Base-by-base conservation (phyloP, 2,113 vertebrate genomes). In the Pelvicachromis taeniatus region DNA sequence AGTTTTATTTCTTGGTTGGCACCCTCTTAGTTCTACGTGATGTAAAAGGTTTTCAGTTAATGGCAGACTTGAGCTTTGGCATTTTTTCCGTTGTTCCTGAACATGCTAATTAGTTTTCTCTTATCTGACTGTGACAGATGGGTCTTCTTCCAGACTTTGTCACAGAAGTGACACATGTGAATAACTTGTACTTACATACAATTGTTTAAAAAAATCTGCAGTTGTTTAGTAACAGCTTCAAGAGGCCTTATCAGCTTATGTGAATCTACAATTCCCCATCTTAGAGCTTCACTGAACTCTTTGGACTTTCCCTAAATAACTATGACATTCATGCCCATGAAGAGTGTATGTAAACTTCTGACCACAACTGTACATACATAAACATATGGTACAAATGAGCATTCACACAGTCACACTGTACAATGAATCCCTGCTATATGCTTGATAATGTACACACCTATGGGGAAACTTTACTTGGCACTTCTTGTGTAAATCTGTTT, bases 401-500 rank as follows among this genome's bases (percentile, higher is more conserved):
- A n/a, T 19, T 56, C 48, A 52, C 35, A 48, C 35, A 21, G 26
- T 29, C 9, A 84, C 38, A 38, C 85, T 21, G n/a, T 11, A 10
- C n/a, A 54, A 52, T 75, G 45, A 75, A 75, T 12, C 70, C 45
- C 17, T 33, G 70, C 45, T 38, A 21, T 63, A n/a, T 38, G 38
- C 14, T 23, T 12, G 10, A 55, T 11, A 55, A 68, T 68, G 53
- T 7, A 54, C 5, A 68, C 38, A 80, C 65, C 81, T 73, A 35
- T 58, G 50, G 77, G 85, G 58, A 83, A 84, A 84, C 65, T 81
- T 81, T 59, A 23, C 65, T 85, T 65, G 19, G 70, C 48, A 53
- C 65, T 55, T 26, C 87, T 80, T 45, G 59, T 78, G 81, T 59
- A 84, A 85, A 87, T 90, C 83, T 85, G 55, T 80, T 73, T 91